Conservation (phyloP, 1,140 invertebrate genomes). For the Megalonaias nervosa region DNA sequence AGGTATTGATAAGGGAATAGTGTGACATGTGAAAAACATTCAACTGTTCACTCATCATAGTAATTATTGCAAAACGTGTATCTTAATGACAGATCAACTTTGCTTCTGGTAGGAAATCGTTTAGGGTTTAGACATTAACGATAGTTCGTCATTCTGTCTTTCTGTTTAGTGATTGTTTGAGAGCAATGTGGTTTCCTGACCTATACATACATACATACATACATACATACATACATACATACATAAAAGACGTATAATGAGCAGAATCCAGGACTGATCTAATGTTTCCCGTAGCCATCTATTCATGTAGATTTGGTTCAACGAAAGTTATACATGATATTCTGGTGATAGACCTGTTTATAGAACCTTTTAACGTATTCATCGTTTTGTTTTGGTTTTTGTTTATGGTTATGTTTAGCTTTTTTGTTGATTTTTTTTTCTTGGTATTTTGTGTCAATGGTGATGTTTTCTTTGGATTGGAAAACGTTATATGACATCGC, state of each 20-base stretch:
- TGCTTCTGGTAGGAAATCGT: conserved; percentile 86
- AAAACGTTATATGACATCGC: conserved; percentile 50
- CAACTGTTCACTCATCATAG: conserved; percentile 54
- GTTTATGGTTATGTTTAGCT: too few species aligned
- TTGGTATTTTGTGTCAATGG: conserved; percentile 43
- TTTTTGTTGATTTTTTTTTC: too few species aligned
- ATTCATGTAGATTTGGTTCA: conserved; percentile 19
- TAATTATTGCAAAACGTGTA: conserved; percentile 49
- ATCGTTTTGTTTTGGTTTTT: too few species aligned
- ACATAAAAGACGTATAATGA: conserved; percentile 32
- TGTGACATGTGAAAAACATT: conserved; percentile 45
- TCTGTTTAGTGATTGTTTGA: conserved; percentile 74
- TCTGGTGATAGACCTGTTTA: conserved; percentile 30
- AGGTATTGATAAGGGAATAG: conserved; percentile 70
- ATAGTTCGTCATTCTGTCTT: conserved; percentile 87
- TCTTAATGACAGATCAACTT: conserved; percentile 79
- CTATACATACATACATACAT: too few species aligned
- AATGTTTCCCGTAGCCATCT: conserved; percentile 17
- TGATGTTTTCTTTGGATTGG: conserved; percentile 37
- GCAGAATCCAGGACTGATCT: conserved; percentile 33
- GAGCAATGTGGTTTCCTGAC: conserved; percentile 36
- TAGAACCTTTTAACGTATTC: conserved; percentile 35
- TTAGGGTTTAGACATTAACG: conserved; percentile 91
- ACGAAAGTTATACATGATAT: conserved; percentile 17
- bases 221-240: too few species aligned